These are phyloP conservation scores for Apolygus lucorum DNA, from an alignment of 1,140 invertebrate species.

Conservation along the genomic window DNA sequence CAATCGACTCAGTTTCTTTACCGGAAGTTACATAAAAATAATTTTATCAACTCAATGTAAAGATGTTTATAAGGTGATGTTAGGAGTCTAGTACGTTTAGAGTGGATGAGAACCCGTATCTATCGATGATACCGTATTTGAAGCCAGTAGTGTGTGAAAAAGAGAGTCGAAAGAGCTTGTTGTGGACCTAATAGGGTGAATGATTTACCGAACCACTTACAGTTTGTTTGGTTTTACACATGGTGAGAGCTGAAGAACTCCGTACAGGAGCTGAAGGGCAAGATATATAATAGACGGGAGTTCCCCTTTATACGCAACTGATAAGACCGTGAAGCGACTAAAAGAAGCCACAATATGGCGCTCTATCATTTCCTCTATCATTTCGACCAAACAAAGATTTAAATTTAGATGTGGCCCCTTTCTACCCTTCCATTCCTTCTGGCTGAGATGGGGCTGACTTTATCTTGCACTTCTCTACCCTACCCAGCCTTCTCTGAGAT, in stretches of 20 bases:
- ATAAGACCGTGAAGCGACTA: background rate
- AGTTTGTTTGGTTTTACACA: background rate
- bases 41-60: too few relatives aligned
- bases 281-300: background rate
- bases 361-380: conserved; percentile 6
- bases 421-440: background rate
- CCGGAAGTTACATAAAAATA: too few relatives aligned
- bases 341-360: background rate
- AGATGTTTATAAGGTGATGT: background rate
- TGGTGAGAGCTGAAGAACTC: background rate
- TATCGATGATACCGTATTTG: background rate
- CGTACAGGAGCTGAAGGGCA: background rate
- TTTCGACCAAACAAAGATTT: background rate
- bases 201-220: background rate
- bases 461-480: conserved; percentile 1
- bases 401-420: background rate
- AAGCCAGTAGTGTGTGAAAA: background rate
- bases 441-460: background rate
- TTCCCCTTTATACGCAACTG: background rate
- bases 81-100: background rate
- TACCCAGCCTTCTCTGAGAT: background rate
- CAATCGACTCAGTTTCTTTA: too few relatives aligned
- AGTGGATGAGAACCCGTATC: background rate
- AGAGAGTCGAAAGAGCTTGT: background rate
- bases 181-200: background rate